These are phyloP conservation scores for Syrphus vitripennis DNA, from an alignment of 2,888 invertebrate species.

Conservation along the genomic window DNA sequence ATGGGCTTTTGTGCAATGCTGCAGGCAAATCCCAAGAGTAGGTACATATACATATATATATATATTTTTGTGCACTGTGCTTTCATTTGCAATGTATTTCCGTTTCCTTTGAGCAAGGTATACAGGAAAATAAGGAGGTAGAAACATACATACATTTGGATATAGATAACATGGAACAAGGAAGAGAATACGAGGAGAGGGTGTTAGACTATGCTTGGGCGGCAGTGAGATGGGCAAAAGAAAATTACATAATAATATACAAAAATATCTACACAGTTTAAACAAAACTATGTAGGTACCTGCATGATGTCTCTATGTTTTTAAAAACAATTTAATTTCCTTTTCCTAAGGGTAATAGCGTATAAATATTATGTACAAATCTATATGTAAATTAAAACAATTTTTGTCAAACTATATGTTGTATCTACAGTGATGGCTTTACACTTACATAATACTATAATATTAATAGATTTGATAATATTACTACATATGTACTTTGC, in stretches of 20 bases:
- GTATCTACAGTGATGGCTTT: too few species aligned
- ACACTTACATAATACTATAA: too few species aligned
- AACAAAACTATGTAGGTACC: not conserved
- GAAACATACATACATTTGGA: not conserved
- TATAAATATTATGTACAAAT: not conserved
- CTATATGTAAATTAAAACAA: too few species aligned
- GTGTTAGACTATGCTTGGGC: not conserved
- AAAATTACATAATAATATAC: conserved; percentile 31
- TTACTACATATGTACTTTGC: too few species aligned
- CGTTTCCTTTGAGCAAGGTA: conserved; percentile 65
- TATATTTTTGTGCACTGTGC: conserved; percentile 68
- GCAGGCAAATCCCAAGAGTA: conserved; percentile 64
- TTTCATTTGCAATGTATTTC: conserved; percentile 70
- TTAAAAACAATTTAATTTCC: conserved; percentile 59
- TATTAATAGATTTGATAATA: too few species aligned
- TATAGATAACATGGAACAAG: not conserved
- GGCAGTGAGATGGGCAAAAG: not conserved
- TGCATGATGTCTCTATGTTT: not conserved
- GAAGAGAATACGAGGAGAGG: conserved; percentile 12
- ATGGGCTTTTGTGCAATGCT: conserved; percentile 70
- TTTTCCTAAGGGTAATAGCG: conserved; percentile 1
- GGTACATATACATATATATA: too few species aligned
- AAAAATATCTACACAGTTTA: conserved; percentile 16
- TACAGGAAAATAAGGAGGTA: conserved; percentile 33
- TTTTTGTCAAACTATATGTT: too few species aligned